phyloP scores from a whole-genome alignment of 2,113 vertebrate species.

The Gadus macrocephalus region DNA sequence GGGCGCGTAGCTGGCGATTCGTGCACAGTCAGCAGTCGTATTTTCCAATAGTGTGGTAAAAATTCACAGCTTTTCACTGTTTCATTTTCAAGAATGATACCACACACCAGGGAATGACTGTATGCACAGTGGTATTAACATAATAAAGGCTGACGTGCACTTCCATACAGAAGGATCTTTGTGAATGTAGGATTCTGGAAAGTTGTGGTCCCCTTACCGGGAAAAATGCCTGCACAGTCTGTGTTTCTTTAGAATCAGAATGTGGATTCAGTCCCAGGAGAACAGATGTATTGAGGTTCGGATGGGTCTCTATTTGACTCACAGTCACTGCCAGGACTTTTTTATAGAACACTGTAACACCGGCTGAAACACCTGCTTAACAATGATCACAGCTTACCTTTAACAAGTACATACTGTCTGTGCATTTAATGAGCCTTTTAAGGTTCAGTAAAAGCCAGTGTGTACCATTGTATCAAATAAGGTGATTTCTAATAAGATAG shows the following conservation, averaged over 20 bases:
- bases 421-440: too few species aligned
- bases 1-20: slow-evolving; percentile 34
- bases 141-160: slow-evolving; percentile 31
- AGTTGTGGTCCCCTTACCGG: slow-evolving; percentile 1
- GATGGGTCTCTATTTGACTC: too few species aligned
- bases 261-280: too few species aligned
- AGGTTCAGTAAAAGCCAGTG: too few species aligned
- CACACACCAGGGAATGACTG: slow-evolving; percentile 42
- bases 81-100: slow-evolving; percentile 36
- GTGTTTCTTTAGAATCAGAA: not conserved
- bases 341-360: too few species aligned
- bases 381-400: too few species aligned
- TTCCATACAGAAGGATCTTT: slow-evolving; percentile 4
- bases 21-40: slow-evolving; percentile 51
- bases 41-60: slow-evolving; percentile 27
- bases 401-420: too few species aligned
- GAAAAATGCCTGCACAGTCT: not conserved
- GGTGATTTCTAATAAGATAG: too few species aligned
- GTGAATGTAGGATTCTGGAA: not conserved
- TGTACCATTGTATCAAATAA: too few species aligned
- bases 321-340: too few species aligned
- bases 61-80: slow-evolving; percentile 36
- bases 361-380: too few species aligned
- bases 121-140: slow-evolving; percentile 43
- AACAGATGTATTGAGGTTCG: too few species aligned